Conservation (phyloP, 2,113 vertebrate species). For the Calidris pygmaea region DNA sequence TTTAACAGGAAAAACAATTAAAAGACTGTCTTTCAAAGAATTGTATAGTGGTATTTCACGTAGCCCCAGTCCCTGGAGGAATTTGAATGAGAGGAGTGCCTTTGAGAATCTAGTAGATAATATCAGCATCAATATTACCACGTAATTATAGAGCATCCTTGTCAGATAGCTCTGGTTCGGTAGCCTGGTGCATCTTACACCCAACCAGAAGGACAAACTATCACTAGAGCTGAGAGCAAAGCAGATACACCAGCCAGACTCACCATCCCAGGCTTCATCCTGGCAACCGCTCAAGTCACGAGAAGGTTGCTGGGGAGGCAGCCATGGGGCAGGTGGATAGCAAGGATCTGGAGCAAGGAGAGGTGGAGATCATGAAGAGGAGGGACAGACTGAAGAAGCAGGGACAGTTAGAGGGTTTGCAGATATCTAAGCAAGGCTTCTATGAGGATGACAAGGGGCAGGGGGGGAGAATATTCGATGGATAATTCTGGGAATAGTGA, state of each 20-base stretch:
- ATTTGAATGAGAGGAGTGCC: background rate
- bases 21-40: background rate
- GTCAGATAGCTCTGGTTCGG: background rate
- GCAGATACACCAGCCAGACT: background rate
- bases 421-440: background rate
- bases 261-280: background rate
- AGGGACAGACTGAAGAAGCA: background rate
- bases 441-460: rapidly evolving
- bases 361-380: background rate
- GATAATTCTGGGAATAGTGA: background rate
- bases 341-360: background rate
- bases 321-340: background rate
- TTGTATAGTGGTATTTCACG: background rate
- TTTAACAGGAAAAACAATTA: background rate
- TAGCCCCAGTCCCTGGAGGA: background rate
- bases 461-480: background rate
- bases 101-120: background rate
- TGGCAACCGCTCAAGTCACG: background rate
- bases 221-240: background rate
- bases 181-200: background rate
- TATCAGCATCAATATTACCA: background rate
- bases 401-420: background rate
- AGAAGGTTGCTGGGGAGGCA: background rate
- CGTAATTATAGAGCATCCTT: background rate
- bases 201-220: background rate